These are phyloP conservation scores for Hartigia nigra DNA, from an alignment of 2,888 invertebrate genomes.

Conservation along the genomic window DNA sequence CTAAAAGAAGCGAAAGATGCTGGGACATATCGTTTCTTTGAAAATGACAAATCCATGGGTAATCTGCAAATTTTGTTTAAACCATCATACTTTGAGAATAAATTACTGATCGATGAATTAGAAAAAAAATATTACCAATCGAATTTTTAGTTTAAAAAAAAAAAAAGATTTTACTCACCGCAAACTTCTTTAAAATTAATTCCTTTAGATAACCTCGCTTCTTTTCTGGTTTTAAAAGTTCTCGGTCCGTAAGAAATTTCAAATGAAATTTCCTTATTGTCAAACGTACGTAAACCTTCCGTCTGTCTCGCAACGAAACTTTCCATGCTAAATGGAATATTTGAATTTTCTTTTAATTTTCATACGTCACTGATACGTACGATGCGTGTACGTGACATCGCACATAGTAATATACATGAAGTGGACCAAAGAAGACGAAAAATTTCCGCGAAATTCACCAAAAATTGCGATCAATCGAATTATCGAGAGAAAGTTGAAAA, in stretches of 20 bases:
- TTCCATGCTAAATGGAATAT: neutral
- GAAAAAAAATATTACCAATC: neutral
- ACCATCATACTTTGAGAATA: neutral
- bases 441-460: neutral
- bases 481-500: neutral
- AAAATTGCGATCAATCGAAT: neutral
- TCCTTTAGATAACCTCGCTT: neutral
- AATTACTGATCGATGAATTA: neutral
- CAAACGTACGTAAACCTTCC: neutral
- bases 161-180: neutral
- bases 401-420: neutral
- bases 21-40: neutral
- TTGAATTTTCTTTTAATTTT: neutral
- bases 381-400: neutral
- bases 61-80: neutral
- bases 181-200: neutral
- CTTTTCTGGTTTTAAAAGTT: neutral
- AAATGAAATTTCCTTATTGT: neutral
- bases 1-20: neutral
- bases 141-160: no score
- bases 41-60: neutral
- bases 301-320: neutral
- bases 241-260: neutral
- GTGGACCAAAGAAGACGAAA: neutral
- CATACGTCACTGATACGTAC: neutral